A percentile compares a stretch with the other conserved stretches of the same genome.
phyloP scores from a whole-genome alignment of 2,113 vertebrate species.

The Corythaixoides concolor region DNA sequence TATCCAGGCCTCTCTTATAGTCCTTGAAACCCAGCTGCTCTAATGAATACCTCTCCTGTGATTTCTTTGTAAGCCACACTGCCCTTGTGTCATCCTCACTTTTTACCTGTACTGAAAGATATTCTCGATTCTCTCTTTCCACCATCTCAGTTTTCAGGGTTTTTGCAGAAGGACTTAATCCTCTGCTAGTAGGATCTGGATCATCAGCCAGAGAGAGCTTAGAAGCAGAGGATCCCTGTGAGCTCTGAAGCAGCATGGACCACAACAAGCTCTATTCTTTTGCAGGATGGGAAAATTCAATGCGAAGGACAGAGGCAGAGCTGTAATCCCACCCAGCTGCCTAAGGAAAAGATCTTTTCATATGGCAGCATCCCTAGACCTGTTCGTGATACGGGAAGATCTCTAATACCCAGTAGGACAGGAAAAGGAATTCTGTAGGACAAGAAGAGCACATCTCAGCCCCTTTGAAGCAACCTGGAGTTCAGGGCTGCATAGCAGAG shows the following conservation, averaged over 20 bases:
- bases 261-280: neutral
- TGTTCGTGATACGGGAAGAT: neutral
- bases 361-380: neutral
- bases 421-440: neutral
- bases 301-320: neutral
- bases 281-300: neutral
- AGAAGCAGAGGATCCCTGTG: neutral
- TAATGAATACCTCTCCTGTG: neutral
- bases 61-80: neutral
- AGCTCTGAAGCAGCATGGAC: neutral
- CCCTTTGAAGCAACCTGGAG: neutral
- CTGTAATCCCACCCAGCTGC: neutral
- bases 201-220: neutral
- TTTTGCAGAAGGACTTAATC: neutral
- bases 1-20: neutral
- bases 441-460: neutral
- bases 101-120: neutral
- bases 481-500: neutral
- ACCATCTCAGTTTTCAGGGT: neutral
- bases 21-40: neutral
- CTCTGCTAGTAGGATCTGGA: neutral
- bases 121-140: neutral
- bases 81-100: neutral
- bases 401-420: neutral
- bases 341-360: neutral